Conservation (phyloP, 2,113 vertebrate genomes). For the Panthera leo region DNA sequence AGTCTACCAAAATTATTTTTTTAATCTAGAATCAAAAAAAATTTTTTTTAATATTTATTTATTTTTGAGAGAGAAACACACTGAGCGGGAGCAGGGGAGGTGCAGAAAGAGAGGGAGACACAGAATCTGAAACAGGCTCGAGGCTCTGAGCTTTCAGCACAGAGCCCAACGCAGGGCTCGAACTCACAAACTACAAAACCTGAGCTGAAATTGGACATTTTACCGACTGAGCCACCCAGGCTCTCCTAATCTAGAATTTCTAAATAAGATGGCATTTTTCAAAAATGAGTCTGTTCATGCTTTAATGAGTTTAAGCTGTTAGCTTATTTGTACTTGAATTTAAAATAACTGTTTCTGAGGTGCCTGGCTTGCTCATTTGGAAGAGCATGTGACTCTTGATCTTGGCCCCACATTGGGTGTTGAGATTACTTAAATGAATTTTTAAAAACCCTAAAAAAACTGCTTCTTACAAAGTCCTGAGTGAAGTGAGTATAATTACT, state of each 20-base stretch:
- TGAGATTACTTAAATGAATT: not conserved
- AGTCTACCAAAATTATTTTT: constrained; percentile 5
- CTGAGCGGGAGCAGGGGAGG: too few relatives aligned
- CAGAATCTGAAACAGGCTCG: too few relatives aligned
- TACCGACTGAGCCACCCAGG: too few relatives aligned
- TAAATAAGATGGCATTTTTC: constrained; percentile 15
- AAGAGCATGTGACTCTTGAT: not conserved
- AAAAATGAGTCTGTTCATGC: constrained; percentile 21
- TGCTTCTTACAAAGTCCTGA: not conserved
- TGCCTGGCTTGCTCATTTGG: not conserved
- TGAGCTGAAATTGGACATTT: too few relatives aligned
- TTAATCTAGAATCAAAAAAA: not conserved
- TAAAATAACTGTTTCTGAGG: not conserved
- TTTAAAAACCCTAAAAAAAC: not conserved
- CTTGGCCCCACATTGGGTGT: not conserved
- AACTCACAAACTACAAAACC: too few relatives aligned
- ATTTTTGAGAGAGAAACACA: not conserved
- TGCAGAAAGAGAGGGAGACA: too few relatives aligned
- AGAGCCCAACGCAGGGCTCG: too few relatives aligned
- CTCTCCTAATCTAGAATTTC: not conserved
- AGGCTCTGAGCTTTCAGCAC: too few relatives aligned
- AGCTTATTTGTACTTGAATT: constrained; percentile 34
- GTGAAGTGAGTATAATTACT: constrained; percentile 14
- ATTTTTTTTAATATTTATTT: not conserved
- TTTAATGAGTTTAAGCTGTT: constrained; percentile 30